Percentiles rank a stretch among this genome's conserved stretches.
Evolutionary conservation across 2,113 vertebrate genomes (phyloP).

Genomic region (Scalopus aquaticus): DNA sequence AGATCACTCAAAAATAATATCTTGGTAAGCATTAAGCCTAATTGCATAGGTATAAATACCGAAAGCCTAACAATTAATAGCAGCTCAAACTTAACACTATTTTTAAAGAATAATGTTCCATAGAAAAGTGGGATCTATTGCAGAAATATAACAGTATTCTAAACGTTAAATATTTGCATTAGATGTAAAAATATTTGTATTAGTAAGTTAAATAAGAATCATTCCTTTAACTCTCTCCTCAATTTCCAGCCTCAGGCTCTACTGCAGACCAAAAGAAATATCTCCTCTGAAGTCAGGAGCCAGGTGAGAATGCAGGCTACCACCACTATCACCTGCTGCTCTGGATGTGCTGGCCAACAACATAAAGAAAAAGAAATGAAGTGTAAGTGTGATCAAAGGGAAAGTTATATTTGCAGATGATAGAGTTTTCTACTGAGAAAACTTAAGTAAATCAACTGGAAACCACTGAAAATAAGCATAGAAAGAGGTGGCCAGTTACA

Average conservation of each 20-base stretch:
- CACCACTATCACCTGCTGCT: neutral
- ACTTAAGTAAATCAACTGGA: neutral
- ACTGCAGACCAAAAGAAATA: neutral
- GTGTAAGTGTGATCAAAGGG: neutral
- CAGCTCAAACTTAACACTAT: neutral
- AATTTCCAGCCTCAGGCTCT: neutral
- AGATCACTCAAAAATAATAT: conserved; percentile 26
- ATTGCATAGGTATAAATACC: neutral
- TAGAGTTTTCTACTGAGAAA: neutral
- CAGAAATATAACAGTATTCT: neutral
- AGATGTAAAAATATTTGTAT: conserved; percentile 2
- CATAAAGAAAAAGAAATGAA: neutral
- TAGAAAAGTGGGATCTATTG: neutral
- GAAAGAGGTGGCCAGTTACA: neutral
- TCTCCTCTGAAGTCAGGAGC: neutral
- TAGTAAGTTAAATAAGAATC: neutral
- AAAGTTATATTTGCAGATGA: neutral
- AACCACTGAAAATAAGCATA: neutral
- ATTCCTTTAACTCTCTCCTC: neutral
- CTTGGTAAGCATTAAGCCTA: conserved; percentile 3
- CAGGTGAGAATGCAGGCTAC: neutral
- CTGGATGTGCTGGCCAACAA: neutral
- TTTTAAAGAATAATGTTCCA: neutral
- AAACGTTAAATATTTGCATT: neutral
- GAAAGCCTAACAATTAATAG: conserved; percentile 16